Evolutionary conservation across 2,888 invertebrate species (phyloP).

Genomic region (Bellardia pandia): DNA sequence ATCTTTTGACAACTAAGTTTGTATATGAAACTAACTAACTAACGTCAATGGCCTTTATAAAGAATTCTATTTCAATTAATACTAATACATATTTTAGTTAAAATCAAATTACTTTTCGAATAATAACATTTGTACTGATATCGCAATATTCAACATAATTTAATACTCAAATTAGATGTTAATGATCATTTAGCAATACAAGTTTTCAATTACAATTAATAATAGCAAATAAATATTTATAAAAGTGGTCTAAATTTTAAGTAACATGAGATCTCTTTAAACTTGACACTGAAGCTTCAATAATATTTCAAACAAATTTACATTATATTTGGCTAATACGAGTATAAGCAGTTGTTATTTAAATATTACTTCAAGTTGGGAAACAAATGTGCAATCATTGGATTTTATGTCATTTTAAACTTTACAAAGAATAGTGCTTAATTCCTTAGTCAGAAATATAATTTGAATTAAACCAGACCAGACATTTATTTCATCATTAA

Average conservation of each 20-base stretch:
- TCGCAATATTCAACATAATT: not conserved
- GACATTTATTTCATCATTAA: no score
- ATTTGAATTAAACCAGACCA: no score
- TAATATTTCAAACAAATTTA: constrained; percentile 9
- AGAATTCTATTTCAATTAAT: no score
- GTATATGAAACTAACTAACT: no score
- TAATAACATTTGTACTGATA: constrained; percentile 5
- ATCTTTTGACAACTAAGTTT: no score
- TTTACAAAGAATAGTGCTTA: no score
- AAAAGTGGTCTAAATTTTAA: not conserved
- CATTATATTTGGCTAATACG: constrained; percentile 11
- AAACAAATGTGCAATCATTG: not conserved
- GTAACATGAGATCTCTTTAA: constrained; percentile 42
- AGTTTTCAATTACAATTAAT: constrained; percentile 42
- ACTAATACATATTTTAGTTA: no score
- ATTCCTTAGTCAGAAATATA: no score
- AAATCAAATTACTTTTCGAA: constrained; percentile 13
- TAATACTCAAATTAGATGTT: not conserved
- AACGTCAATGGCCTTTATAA: no score
- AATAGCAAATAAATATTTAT: not conserved
- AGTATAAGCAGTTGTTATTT: constrained; percentile 30
- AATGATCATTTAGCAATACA: constrained; percentile 22
- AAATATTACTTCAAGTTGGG: constrained; percentile 53
- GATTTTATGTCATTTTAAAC: no score
- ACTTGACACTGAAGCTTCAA: constrained; percentile 52